Conservation (phyloP, 1,140 invertebrate species). For the Zophobas atratus region DNA sequence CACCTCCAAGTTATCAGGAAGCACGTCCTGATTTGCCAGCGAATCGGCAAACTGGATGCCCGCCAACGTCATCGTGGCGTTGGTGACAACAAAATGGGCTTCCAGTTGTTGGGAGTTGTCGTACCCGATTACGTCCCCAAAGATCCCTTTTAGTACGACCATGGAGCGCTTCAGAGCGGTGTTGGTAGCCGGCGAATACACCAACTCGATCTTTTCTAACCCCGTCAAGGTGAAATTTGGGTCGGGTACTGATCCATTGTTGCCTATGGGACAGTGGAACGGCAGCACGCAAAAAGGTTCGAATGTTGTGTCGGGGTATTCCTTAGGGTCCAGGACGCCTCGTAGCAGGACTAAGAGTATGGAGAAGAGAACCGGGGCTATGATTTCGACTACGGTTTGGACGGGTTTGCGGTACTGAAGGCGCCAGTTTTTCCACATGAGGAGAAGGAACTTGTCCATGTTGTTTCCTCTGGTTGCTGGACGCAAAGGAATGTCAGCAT, state of each 20-base stretch:
- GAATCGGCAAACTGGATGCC: conserved; percentile 72
- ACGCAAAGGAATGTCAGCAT: too few relatives aligned
- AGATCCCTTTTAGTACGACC: conserved; percentile 17
- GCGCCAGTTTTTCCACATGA: conserved; percentile 91
- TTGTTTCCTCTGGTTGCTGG: conserved; percentile 57
- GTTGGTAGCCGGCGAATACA: conserved; percentile 49
- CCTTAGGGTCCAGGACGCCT: conserved; percentile 69
- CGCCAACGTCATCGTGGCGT: conserved; percentile 64
- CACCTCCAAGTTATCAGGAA: conserved; percentile 70
- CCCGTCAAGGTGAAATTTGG: background rate
- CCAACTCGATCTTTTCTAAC: conserved; percentile 13
- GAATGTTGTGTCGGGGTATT: conserved; percentile 59
- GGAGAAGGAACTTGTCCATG: conserved; percentile 75
- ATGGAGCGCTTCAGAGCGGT: conserved; percentile 38
- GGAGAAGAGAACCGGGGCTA: conserved; percentile 79
- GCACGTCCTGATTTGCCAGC: conserved; percentile 66
- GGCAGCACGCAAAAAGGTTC: conserved; percentile 59
- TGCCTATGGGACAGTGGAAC: background rate
- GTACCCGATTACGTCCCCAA: conserved; percentile 39
- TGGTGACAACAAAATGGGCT: conserved; percentile 66
- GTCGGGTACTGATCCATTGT: background rate
- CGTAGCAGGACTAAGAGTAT: conserved; percentile 78
- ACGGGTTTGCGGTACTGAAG: conserved; percentile 82
- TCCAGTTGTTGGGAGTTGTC: conserved; percentile 67
- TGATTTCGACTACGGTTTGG: conserved; percentile 81